Evolutionary conservation across 1,140 invertebrate species (phyloP), one percentile per base, ranked within the genome.

Genomic region (Trichomalopsis sarcophagae): DNA sequence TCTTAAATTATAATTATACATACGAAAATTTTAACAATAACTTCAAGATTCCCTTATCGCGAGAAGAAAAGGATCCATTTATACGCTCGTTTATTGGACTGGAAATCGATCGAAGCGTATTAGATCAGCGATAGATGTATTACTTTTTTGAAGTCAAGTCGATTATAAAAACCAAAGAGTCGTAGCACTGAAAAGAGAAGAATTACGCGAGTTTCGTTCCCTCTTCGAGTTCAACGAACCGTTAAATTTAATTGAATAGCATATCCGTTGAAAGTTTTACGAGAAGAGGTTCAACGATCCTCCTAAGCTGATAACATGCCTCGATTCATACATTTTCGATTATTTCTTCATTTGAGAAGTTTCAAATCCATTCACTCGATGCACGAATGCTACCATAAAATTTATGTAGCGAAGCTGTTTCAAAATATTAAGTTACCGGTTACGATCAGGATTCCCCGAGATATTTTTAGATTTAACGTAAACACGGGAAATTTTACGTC

Each of bases 71-170:
- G 40, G 21, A 27, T 47, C 47, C 0, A 76, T 76, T 44, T 76
- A 21, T 4, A 47, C 21, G 33, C 33, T 36, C 5, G 33, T 76
- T 76, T 23, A 27, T 50, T 50, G 23, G 36, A 23, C n/a, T n/a
- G 4, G 17, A 76, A 27, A 79, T 66, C 4, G 33, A 80, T 80
- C 10, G n/a, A 30, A 68, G 23, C 5, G 4, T 68, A 66, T 21
- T 68, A n/a, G 77, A 40, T n/a, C 50, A 36, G n/a, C 11, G 9
- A 81, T 47, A 68, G 44, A 81, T 81, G n/a, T 69, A 40, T 81
- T 81, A 81, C 71, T 13, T 80, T 81, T 81, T 81, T 74, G n/a
- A 71, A 47, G 21, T 27, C 27, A 27, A 80, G 14, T n/a, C 11
- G 17, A 1, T n/a, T 2, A 55, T 13, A 71, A 36, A 36, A 36